Base-by-base conservation (phyloP, 2,888 invertebrate species). In the Tridacna gigas region DNA sequence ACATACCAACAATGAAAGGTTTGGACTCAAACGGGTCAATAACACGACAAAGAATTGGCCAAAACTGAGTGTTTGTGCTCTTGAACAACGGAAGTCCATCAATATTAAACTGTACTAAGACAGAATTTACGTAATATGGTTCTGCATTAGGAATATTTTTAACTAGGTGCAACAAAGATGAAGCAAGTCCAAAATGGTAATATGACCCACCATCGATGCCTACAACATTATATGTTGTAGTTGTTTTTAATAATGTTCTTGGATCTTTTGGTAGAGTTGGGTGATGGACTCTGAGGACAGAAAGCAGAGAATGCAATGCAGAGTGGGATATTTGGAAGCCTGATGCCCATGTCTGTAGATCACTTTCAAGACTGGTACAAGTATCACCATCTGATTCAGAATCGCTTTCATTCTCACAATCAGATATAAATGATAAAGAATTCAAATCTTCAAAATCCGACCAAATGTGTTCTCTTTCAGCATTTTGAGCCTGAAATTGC, bases 41-140 rank as follows among this genome's bases (percentile, higher is more conserved):
- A 15, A 79, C n/a, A 48, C 79, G 66, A 18, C 82, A 74, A 25
- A 82, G 60, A 47, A 82, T 82, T 18, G 78, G 82, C 82, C 82
- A 82, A 60, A 82, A 48, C 71, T 82, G 82, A 1, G 45, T 37
- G 61, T 56, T 74, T 12, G 80, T 47, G 56, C 79, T 83, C 28
- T 77, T 80, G 61, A 83, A 77, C 45, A 83, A 47, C 60, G 79
- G 83, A 15, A 83, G 65, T 5, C 83, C 83, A 74, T 83, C 80
- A 71, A 83, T 83, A 77, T 83, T 83, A 12, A 83, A 37, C 45
- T 83, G 83, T 22, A 79, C 5, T 18, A 48, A 56, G 56, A 79
- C 56, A 15, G 69, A 26, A 5, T 45, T 73, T 65, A 75, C 69
- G 56, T 51, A 65, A 69, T 26, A 18, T 20, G 22, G 26, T 28